These are phyloP conservation scores for Aphelenchoides bicaudatus DNA, from an alignment of 2,888 invertebrate species.

Conservation along the genomic window DNA sequence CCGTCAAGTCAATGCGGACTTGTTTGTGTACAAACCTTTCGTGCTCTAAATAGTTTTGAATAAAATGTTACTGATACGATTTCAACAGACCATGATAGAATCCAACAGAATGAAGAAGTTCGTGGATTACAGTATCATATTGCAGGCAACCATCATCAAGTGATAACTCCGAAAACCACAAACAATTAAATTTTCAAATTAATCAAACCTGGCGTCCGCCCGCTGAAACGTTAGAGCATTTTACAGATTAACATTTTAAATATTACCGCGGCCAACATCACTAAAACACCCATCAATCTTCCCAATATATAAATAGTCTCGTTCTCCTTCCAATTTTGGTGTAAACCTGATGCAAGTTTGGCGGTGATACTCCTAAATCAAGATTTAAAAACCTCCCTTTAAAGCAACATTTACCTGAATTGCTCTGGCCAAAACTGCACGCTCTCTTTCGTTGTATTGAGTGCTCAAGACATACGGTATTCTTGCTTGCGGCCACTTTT, in stretches of 20 bases:
- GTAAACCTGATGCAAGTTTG: slow-evolving; percentile 58
- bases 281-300: slow-evolving; percentile 58
- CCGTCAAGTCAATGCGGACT: too few species aligned
- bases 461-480: slow-evolving; percentile 60
- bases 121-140: slow-evolving; percentile 58
- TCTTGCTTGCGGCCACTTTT: slow-evolving; percentile 60
- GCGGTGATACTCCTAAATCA: slow-evolving; percentile 56
- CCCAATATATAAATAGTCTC: slow-evolving; percentile 60
- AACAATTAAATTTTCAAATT: too few species aligned
- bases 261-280: too few species aligned
- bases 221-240: too few species aligned
- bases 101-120: slow-evolving; percentile 54
- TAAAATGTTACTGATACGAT: too few species aligned
- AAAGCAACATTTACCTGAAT: slow-evolving; percentile 29
- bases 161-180: slow-evolving; percentile 59
- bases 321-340: slow-evolving; percentile 48
- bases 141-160: slow-evolving; percentile 60
- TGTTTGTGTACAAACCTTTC: too few species aligned
- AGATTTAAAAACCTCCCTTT: slow-evolving; percentile 20
- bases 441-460: slow-evolving; percentile 56
- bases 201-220: too few species aligned
- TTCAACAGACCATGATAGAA: too few species aligned
- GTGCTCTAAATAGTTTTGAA: too few species aligned
- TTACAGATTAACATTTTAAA: too few species aligned
- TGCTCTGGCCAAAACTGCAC: slow-evolving; percentile 58